These are phyloP conservation scores for Matsumyia berberina DNA, from an alignment of 2,888 invertebrate genomes.

Conservation along the genomic window DNA sequence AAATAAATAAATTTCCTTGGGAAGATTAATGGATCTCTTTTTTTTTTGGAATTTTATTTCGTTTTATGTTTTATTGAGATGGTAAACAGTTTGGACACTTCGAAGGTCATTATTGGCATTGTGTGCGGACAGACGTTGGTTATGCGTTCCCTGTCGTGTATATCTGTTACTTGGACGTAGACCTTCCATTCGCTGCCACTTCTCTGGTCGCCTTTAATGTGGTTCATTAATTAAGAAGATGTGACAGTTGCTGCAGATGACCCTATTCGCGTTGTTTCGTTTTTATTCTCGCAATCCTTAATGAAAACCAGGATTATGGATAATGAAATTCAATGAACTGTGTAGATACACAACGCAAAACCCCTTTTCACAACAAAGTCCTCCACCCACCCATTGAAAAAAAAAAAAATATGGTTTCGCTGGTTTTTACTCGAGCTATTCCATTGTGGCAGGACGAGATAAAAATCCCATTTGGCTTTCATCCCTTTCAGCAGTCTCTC, in stretches of 20 bases:
- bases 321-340: constrained; percentile 63
- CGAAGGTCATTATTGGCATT: constrained; percentile 52
- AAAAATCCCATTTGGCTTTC: constrained; percentile 45
- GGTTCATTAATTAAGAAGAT: constrained; percentile 64
- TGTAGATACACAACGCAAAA: constrained; percentile 30
- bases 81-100: constrained; percentile 59
- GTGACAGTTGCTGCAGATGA: constrained; percentile 47
- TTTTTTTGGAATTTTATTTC: constrained; percentile 51
- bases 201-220: constrained; percentile 42
- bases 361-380: neutral
- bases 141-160: neutral
- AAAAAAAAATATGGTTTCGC: constrained; percentile 23
- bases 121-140: constrained; percentile 26
- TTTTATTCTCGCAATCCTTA: neutral
- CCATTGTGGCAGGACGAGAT: constrained; percentile 45
- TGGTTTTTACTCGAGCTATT: constrained; percentile 20
- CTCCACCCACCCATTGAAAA: constrained; percentile 9
- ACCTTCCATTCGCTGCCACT: constrained; percentile 12
- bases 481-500: constrained; percentile 19
- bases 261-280: constrained; percentile 1
- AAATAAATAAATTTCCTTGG: constrained; percentile 44
- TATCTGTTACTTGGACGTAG: neutral
- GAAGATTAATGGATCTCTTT: constrained; percentile 64
- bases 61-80: constrained; percentile 65
- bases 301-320: constrained; percentile 29